A percentile compares a stretch with the other conserved stretches of the same genome.
These are phyloP conservation scores for Callopanchax toddi DNA, from an alignment of 2,113 vertebrate genomes.

Conservation along the genomic window DNA sequence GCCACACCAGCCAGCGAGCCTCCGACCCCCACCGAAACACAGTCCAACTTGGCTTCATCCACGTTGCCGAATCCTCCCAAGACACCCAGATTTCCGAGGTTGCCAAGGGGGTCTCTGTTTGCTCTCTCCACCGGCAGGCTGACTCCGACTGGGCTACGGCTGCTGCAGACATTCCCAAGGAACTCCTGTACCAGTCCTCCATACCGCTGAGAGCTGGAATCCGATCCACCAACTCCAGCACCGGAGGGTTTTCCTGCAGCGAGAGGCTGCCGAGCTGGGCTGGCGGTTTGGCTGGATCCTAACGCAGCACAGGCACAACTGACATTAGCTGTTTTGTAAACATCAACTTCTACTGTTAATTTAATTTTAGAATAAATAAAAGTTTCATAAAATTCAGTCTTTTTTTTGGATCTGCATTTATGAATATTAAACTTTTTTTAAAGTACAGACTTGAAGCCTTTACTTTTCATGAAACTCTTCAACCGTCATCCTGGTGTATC, in stretches of 20 bases:
- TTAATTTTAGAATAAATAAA: background rate
- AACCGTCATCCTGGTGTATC: background rate
- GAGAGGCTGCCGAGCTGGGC: slow-evolving; percentile 67
- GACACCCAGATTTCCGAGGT: slow-evolving; percentile 17
- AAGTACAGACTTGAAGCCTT: background rate
- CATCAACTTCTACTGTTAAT: too few species aligned
- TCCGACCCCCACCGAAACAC: slow-evolving; percentile 63
- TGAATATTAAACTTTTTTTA: too few species aligned
- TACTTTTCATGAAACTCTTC: too few species aligned
- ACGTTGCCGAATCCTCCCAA: background rate
- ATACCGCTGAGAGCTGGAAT: slow-evolving; percentile 83
- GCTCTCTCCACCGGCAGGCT: slow-evolving; percentile 61
- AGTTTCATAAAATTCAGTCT: background rate
- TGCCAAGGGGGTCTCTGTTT: slow-evolving; percentile 55
- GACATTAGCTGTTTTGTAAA: background rate
- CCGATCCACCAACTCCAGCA: slow-evolving; percentile 46
- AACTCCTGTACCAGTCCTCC: slow-evolving; percentile 91
- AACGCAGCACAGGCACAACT: background rate
- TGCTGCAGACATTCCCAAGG: slow-evolving; percentile 88
- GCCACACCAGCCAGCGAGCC: slow-evolving; percentile 31
- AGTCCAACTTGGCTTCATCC: slow-evolving; percentile 84
- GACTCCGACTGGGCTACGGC: slow-evolving; percentile 51
- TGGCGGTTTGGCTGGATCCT: slow-evolving; percentile 57
- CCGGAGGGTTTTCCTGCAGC: slow-evolving; percentile 77
- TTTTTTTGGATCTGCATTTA: too few species aligned